Evolutionary conservation across 64 coral and sea anemone species (phyloP), one percentile per base, ranked within the genome.

Genomic region (Catalaphyllia jardinei): DNA sequence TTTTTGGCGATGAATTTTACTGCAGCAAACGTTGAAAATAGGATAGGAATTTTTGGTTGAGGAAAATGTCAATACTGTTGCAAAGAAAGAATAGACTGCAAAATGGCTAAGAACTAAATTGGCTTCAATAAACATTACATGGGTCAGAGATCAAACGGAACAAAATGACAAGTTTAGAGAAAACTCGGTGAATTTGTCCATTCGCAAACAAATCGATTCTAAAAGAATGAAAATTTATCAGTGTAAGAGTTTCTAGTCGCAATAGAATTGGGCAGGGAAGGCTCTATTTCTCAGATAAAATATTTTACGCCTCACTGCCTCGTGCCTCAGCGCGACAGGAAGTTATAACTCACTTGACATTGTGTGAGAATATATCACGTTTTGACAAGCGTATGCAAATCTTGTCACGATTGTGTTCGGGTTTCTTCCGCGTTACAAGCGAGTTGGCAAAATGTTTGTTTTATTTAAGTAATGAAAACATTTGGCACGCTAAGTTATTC

Each of bases 271-370:
- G 19, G 5, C 8, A 25, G 20, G 63, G 8, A 67, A 67, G 22
- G 63, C 63, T 67, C 8, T 67, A 57, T 57, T 57, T 57, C 15
- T 57, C 54, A 57, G 63, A 24, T 18, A 22, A 38, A 64, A 60
- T 28, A 2, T 22, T 84, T 50, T 25, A 84, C 13, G 80, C 80
- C 22, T 84, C 62, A 84, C 31, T 84, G 35, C 31, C 30, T 61
- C 20, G 4, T 33, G 61, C 62, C 67, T 84, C 80, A 84, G 80
- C 31, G 22, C 39, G 14, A 84, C 31, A 84, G 80, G 80, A 84
- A 84, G 80, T 84, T 84, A 15, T 67, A 84, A 84, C 33, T 84
- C 80, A 84, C 62, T 33, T 84, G 80, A 67, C 31, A 18, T 65
- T n/a, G 62, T 67, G 33, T 20, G 63, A 25, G 63, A 12, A 10